Conservation (phyloP, 2,888 invertebrate species). For the Nebria brevicollis region DNA sequence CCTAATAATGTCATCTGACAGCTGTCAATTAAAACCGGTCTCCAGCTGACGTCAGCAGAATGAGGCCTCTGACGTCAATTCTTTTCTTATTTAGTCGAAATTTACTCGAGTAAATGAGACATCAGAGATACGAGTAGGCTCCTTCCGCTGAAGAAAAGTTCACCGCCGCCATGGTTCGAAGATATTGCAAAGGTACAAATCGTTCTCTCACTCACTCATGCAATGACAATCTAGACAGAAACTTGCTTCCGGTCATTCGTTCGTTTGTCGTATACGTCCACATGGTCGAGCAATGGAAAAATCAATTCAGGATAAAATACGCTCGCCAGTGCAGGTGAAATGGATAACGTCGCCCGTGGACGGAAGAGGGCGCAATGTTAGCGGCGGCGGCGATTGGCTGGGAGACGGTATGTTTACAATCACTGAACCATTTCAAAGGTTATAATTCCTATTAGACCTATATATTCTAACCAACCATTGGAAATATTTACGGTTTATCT, state of each 20-base stretch:
- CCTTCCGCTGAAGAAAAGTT: too few species aligned
- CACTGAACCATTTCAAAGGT: neutral
- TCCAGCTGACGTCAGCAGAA: neutral
- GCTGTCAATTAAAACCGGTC: neutral
- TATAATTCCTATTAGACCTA: neutral
- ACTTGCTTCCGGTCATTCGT: conserved; percentile 8
- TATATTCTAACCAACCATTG: neutral
- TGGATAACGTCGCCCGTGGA: conserved; percentile 12
- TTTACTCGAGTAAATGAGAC: neutral
- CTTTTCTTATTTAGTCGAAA: neutral
- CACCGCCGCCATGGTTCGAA: too few species aligned
- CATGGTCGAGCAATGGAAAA: conserved; percentile 32
- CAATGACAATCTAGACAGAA: neutral
- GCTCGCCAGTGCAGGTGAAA: conserved; percentile 25
- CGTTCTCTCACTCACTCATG: neutral
- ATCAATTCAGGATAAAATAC: conserved; percentile 41
- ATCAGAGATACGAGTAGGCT: too few species aligned
- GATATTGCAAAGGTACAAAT: too few species aligned
- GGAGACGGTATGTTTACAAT: neutral
- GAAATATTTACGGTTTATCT: neutral
- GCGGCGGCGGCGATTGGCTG: neutral
- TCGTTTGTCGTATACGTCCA: conserved; percentile 21
- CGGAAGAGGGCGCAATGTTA: conserved; percentile 6
- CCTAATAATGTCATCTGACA: neutral
- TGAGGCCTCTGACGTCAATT: neutral